Evolutionary conservation across 2,797 vertebrate species (phyloP).

Genomic region (Jordanella pulchra): DNA sequence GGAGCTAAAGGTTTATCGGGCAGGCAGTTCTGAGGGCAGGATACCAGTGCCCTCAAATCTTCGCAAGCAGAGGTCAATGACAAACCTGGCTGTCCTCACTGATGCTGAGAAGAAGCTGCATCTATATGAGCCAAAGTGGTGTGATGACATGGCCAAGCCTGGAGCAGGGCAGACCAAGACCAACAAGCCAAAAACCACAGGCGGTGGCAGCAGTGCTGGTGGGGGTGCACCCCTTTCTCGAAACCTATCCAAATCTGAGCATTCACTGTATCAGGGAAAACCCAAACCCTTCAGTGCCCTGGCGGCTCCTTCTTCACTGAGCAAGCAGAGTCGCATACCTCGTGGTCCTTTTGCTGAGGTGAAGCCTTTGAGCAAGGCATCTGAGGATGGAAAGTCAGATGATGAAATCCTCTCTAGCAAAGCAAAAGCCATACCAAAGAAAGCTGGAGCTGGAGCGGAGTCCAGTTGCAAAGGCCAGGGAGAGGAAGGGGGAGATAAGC

Average conservation of each 20-base stretch:
- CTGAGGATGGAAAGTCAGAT: conserved; percentile 89
- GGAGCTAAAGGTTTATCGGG: conserved; percentile 83
- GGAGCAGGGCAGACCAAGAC: conserved; percentile 77
- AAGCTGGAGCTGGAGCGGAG: conserved; percentile 70
- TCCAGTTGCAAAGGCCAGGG: conserved; percentile 81
- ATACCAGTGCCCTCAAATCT: conserved; percentile 87
- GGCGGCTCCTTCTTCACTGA: conserved; percentile 81
- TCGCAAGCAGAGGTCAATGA: conserved; percentile 95
- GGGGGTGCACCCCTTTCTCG: conserved; percentile 84
- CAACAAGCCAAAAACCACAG: conserved; percentile 77
- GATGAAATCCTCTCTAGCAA: conserved; percentile 93
- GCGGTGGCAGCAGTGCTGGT: conserved; percentile 66
- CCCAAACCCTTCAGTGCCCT: conserved; percentile 85
- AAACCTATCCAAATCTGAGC: conserved; percentile 94
- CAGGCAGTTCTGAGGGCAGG: conserved; percentile 81
- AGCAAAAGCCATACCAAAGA: conserved; percentile 82
- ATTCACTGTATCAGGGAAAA: conserved; percentile 92
- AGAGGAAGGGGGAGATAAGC: conserved; percentile 87
- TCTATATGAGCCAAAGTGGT: conserved; percentile 95
- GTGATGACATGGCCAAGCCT: conserved; percentile 91
- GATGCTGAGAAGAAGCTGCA: conserved; percentile 97
- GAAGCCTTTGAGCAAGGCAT: conserved; percentile 93
- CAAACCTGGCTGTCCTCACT: conserved; percentile 94
- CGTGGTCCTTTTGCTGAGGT: conserved; percentile 96
- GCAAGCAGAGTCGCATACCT: conserved; percentile 93